These are phyloP conservation scores for Pinna nobilis DNA, from an alignment of 1,140 invertebrate genomes.

Conservation along the genomic window DNA sequence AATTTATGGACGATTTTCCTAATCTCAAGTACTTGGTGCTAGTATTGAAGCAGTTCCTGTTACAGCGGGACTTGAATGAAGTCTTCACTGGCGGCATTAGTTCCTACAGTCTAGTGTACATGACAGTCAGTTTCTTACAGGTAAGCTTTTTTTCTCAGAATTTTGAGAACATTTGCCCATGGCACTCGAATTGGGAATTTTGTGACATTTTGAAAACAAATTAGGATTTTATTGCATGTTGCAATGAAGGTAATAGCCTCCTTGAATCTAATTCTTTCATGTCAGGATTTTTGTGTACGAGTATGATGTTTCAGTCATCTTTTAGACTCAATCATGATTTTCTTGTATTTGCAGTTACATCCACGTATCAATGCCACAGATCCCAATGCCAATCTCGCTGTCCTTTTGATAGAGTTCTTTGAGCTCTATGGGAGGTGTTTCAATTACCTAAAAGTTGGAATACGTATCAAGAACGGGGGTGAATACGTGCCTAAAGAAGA, in stretches of 20 bases:
- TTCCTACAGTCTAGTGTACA: slow-evolving; percentile 98
- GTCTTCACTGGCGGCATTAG: slow-evolving; percentile 99
- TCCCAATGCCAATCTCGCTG: slow-evolving; percentile 87
- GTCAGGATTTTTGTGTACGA: too few species aligned
- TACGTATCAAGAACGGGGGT: slow-evolving; percentile 94
- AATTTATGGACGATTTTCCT: slow-evolving; percentile 81
- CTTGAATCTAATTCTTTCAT: too few species aligned
- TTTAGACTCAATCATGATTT: slow-evolving; percentile 1
- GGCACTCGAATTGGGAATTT: too few species aligned
- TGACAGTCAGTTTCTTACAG: slow-evolving; percentile 98
- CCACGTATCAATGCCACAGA: slow-evolving; percentile 80
- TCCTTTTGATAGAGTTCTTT: slow-evolving; percentile 97
- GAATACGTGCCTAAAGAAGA: slow-evolving; percentile 96
- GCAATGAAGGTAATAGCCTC: too few species aligned
- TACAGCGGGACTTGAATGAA: slow-evolving; percentile 98
- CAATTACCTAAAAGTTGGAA: slow-evolving; percentile 95
- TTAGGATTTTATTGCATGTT: too few species aligned
- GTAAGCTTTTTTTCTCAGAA: slow-evolving; percentile 75
- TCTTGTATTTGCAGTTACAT: slow-evolving; percentile 80
- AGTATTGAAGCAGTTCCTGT: slow-evolving; percentile 97
- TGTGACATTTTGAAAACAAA: not conserved
- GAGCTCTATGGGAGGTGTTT: slow-evolving; percentile 97
- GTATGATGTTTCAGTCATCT: too few species aligned
- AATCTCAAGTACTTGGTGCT: slow-evolving; percentile 94
- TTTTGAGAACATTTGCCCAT: too few species aligned